A percentile compares a stretch with the other conserved stretches of the same genome.
These are phyloP conservation scores for Lagorchestes hirsutus DNA, from an alignment of 2,797 vertebrate species.

Conservation along the genomic window DNA sequence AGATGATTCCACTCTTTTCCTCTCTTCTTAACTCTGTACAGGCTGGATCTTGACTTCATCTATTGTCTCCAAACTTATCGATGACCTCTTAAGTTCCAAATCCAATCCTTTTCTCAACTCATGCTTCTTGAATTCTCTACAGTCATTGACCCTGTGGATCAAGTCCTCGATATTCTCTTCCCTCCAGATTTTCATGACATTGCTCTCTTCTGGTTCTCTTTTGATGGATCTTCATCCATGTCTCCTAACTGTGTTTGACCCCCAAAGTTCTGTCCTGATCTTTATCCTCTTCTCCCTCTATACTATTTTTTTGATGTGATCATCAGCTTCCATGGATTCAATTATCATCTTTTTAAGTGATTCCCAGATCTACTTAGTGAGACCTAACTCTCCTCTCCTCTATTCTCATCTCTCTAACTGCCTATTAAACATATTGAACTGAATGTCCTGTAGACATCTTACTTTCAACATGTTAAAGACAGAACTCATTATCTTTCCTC, in stretches of 20 bases:
- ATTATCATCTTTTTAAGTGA: background rate
- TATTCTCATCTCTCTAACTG: background rate
- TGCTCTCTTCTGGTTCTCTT: background rate
- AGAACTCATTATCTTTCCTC: background rate
- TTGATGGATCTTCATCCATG: background rate
- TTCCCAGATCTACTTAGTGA: background rate
- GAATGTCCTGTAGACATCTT: background rate
- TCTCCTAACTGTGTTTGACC: background rate
- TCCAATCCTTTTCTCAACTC: background rate
- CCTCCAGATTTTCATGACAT: background rate
- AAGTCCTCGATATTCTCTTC: background rate
- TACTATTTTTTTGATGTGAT: background rate
- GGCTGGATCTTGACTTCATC: background rate
- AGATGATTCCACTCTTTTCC: background rate
- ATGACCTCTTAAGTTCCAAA: background rate
- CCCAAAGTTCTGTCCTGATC: background rate
- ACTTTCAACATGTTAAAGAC: background rate
- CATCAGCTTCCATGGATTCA: background rate
- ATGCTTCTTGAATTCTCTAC: background rate
- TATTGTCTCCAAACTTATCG: background rate
- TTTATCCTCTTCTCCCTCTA: background rate
- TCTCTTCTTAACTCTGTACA: background rate
- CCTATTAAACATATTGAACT: background rate
- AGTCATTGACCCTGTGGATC: background rate
- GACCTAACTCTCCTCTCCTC: background rate